A percentile compares a stretch with the other conserved stretches of the same genome.
Conservation (phyloP, 2,113 vertebrate genomes). For the Pelecanoides urinatrix region DNA sequence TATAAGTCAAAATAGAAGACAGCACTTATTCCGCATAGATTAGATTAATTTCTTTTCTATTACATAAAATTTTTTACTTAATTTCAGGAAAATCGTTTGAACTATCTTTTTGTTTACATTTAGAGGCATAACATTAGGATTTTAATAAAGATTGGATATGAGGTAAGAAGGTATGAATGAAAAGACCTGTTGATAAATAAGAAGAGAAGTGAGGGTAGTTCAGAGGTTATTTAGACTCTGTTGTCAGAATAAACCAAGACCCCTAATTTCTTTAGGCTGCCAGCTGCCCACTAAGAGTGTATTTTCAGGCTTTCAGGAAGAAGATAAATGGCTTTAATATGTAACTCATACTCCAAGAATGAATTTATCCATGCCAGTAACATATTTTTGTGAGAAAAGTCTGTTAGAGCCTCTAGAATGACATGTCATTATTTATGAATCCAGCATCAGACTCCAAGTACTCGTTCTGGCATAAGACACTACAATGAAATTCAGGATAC, state of each 20-base stretch:
- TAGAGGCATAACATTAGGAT: background rate
- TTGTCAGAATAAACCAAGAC: background rate
- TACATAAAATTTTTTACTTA: background rate
- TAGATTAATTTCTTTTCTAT: background rate
- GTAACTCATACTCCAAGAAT: background rate
- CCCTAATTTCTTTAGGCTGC: background rate
- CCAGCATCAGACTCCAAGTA: background rate
- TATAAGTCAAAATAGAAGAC: background rate
- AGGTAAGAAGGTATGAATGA: background rate
- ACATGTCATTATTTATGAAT: background rate
- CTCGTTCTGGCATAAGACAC: background rate
- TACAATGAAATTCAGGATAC: background rate
- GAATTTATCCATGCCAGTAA: background rate
- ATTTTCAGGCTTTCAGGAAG: background rate
- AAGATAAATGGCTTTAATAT: slow-evolving; percentile 32
- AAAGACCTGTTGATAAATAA: background rate
- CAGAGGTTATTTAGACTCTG: background rate
- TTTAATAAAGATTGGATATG: background rate
- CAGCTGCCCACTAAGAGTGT: background rate
- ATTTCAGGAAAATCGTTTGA: background rate
- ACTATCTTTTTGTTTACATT: background rate
- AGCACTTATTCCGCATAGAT: background rate
- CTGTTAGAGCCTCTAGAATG: background rate
- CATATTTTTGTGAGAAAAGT: background rate
- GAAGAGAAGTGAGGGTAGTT: background rate